These are phyloP conservation scores for Tokudaia muenninki DNA, from an alignment of 2,797 vertebrate species.

Conservation along the genomic window DNA sequence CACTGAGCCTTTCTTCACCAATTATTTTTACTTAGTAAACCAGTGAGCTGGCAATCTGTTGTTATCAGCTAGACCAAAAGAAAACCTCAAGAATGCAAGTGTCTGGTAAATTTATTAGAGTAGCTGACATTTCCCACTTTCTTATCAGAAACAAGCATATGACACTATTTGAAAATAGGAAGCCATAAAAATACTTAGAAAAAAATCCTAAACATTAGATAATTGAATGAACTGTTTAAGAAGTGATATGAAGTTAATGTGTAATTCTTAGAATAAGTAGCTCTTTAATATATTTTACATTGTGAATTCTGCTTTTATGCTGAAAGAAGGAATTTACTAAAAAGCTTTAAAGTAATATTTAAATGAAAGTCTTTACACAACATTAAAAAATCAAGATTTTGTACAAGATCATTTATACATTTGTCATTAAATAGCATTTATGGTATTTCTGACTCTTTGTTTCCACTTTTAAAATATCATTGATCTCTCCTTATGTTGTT, in stretches of 20 bases:
- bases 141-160: slow-evolving; percentile 83
- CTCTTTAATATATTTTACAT: slow-evolving; percentile 40
- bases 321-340: background rate
- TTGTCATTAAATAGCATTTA: slow-evolving; percentile 54
- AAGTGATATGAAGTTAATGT: slow-evolving; percentile 53
- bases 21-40: slow-evolving; percentile 90
- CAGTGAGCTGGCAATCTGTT: slow-evolving; percentile 88
- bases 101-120: slow-evolving; percentile 84
- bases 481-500: background rate
- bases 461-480: slow-evolving; percentile 46
- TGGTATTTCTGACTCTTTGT: background rate
- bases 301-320: slow-evolving; percentile 21
- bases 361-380: slow-evolving; percentile 51
- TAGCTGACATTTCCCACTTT: slow-evolving; percentile 82
- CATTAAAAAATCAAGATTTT: slow-evolving; percentile 36
- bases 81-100: slow-evolving; percentile 89
- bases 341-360: slow-evolving; percentile 35
- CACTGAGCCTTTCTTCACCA: slow-evolving; percentile 51
- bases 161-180: slow-evolving; percentile 82
- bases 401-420: slow-evolving; percentile 11
- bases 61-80: slow-evolving; percentile 85
- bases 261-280: slow-evolving; percentile 54
- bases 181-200: slow-evolving; percentile 54
- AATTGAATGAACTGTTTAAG: slow-evolving; percentile 57
- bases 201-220: slow-evolving; percentile 38